Conservation (phyloP, 1,140 invertebrate species). For the Zaprionus camerounensis region DNA sequence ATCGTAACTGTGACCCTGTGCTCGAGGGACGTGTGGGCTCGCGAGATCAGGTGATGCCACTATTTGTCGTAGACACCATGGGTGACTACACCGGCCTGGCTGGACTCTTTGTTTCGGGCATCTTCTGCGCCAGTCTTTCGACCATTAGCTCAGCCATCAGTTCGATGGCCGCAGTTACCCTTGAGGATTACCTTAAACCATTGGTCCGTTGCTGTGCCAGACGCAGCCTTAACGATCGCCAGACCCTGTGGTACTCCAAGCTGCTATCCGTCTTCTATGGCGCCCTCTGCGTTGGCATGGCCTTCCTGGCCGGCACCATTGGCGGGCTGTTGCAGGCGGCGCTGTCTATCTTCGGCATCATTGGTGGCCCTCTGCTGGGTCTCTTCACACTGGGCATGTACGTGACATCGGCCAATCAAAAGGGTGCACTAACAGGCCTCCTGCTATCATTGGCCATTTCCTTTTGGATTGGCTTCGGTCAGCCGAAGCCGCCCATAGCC, state of each 20-base stretch:
- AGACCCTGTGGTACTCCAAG: constrained; percentile 85
- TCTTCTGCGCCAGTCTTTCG: constrained; percentile 93
- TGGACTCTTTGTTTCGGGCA: constrained; percentile 92
- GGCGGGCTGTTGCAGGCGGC: constrained; percentile 90
- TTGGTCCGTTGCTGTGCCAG: constrained; percentile 70
- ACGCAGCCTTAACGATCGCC: constrained; percentile 57
- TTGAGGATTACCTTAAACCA: constrained; percentile 92
- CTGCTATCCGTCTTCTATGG: constrained; percentile 89
- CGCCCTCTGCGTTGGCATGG: constrained; percentile 88
- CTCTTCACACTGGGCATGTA: constrained; percentile 93
- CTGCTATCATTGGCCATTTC: constrained; percentile 88
- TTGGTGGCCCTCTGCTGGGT: constrained; percentile 91
- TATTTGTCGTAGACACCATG: constrained; percentile 92
- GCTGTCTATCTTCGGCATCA: constrained; percentile 91
- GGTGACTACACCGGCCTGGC: constrained; percentile 88
- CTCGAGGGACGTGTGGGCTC: constrained; percentile 85
- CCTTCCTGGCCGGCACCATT: constrained; percentile 89
- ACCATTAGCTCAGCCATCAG: constrained; percentile 93
- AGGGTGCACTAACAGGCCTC: constrained; percentile 89
- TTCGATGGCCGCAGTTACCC: constrained; percentile 92
- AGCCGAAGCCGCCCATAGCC: constrained; percentile 87
- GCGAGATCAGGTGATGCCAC: constrained; percentile 88
- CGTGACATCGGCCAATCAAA: constrained; percentile 87
- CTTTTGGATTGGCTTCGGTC: constrained; percentile 94
- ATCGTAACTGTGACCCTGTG: constrained; percentile 91